A percentile compares a stretch with the other conserved stretches of the same genome.
These are phyloP conservation scores for Oncopodura yosiiana DNA, from an alignment of 1,140 invertebrate species.

Conservation along the genomic window DNA sequence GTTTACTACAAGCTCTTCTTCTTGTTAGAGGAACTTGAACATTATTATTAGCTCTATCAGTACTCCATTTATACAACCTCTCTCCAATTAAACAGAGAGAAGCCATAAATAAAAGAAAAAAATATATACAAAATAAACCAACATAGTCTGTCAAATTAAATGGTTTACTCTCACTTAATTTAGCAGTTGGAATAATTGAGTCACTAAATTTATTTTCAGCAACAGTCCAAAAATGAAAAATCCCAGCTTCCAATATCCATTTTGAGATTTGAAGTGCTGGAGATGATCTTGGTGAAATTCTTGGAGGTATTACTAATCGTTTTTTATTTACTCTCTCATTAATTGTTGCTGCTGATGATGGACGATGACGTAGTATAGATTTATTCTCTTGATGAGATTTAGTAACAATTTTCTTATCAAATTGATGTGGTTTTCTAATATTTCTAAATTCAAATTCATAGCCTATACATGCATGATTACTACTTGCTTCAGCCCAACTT, in stretches of 20 bases:
- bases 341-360: neutral
- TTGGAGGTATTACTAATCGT: too few species aligned
- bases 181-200: neutral
- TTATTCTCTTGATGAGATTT: constrained; percentile 10
- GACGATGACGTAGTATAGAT: too few species aligned
- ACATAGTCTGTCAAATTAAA: constrained; percentile 24
- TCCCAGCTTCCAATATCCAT: constrained; percentile 24
- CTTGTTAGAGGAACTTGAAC: too few species aligned
- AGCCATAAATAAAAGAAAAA: constrained; percentile 3
- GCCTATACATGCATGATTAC: constrained; percentile 23
- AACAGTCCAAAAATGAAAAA: constrained; percentile 25
- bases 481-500: constrained; percentile 20
- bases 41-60: too few species aligned
- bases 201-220: constrained; percentile 24
- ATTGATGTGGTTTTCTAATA: constrained; percentile 20
- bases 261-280: constrained; percentile 17
- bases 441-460: constrained; percentile 31
- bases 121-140: constrained; percentile 15
- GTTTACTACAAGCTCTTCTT: too few species aligned
- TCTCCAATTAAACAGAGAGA: constrained; percentile 2
- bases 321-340: too few species aligned
- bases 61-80: too few species aligned
- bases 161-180: constrained; percentile 6
- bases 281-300: neutral
- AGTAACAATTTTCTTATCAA: constrained; percentile 16